These are phyloP conservation scores for Hyperopisus bebe DNA, from an alignment of 2,113 vertebrate species.

Conservation along the genomic window DNA sequence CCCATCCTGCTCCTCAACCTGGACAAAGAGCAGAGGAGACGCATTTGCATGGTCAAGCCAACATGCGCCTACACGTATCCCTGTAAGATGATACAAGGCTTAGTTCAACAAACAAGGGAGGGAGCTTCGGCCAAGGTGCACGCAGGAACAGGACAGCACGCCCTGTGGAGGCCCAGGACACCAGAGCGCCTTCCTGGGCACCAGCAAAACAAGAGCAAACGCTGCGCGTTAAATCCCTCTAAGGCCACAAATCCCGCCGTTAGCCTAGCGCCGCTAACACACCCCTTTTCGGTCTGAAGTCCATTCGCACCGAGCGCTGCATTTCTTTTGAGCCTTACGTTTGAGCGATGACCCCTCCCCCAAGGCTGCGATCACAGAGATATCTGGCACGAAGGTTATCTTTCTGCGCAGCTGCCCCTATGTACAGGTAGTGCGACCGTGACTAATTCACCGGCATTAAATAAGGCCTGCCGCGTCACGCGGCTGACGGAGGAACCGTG, in stretches of 20 bases:
- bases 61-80: background rate
- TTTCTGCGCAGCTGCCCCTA: background rate
- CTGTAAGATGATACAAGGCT: slow-evolving; percentile 5
- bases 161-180: background rate
- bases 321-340: background rate
- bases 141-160: background rate
- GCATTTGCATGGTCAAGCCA: background rate
- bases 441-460: background rate
- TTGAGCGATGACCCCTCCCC: background rate
- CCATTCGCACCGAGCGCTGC: background rate
- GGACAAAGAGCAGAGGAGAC: background rate
- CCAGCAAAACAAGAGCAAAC: background rate
- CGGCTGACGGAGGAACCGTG: background rate
- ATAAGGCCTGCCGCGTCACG: background rate
- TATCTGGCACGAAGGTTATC: background rate
- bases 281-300: background rate
- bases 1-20: background rate
- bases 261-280: background rate
- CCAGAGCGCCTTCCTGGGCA: background rate
- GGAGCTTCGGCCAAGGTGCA: background rate
- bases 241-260: background rate
- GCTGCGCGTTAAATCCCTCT: background rate
- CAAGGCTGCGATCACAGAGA: background rate
- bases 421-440: background rate
- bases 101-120: background rate